Percentiles rank a stretch among this genome's conserved stretches.
Evolutionary conservation across 2,888 invertebrate genomes (phyloP).

Genomic region (Tinea semifulvella): DNA sequence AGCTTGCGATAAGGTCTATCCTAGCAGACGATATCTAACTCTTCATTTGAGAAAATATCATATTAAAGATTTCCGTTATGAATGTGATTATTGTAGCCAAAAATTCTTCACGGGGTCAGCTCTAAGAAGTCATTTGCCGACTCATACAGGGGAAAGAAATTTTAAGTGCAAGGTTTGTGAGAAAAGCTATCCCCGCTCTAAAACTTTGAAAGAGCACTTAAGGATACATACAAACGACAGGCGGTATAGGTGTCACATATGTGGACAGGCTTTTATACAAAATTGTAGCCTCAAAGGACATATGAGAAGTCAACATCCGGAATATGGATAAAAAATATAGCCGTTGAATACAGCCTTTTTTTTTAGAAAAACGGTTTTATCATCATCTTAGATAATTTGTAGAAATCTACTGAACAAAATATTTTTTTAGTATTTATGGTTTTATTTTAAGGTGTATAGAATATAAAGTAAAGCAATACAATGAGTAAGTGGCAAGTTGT

Average conservation of each 20-base stretch:
- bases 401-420: too few species aligned
- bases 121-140: conserved; percentile 53
- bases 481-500: too few species aligned
- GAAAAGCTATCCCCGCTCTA: conserved; percentile 48
- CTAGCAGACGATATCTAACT: conserved; percentile 42
- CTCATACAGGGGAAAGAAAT: conserved; percentile 50
- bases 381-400: too few species aligned
- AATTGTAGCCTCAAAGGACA: conserved; percentile 55
- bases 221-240: conserved; percentile 50
- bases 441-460: too few species aligned
- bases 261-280: conserved; percentile 55
- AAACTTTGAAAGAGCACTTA: conserved; percentile 51
- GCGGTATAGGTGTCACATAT: conserved; percentile 37
- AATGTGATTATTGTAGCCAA: conserved; percentile 51
- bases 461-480: too few species aligned
- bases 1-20: conserved; percentile 42
- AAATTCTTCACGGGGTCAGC: conserved; percentile 57
- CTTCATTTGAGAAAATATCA: conserved; percentile 51
- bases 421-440: too few species aligned
- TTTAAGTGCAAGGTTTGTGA: conserved; percentile 53
- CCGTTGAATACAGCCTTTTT: too few species aligned
- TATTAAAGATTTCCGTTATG: conserved; percentile 50
- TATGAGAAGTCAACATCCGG: conserved; percentile 54
- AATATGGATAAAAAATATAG: conserved; percentile 35
- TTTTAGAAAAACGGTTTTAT: too few species aligned